Evolutionary conservation across 2,797 vertebrate species (phyloP), one percentile per base, ranked within the genome.

Genomic region (Ambastaia sidthimunki): DNA sequence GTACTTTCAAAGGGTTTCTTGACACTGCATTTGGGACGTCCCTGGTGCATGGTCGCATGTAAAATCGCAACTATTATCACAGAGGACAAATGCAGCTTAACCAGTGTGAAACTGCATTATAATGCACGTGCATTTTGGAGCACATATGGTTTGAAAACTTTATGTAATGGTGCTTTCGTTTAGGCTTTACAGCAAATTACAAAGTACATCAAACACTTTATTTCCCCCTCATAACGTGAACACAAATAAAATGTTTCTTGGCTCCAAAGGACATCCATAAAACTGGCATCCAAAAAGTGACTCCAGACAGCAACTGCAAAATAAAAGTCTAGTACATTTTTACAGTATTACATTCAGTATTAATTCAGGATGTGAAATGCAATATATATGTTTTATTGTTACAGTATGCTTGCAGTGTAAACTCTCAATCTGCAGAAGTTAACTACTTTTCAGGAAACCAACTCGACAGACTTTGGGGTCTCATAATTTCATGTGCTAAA

Each of bases 61-160:
- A 54, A 80, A 82, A 78, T 69, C 63, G 25, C 47, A 1, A 34
- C 60, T 80, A 84, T 84, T 84, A 80, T 85, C 34, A 54, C 73
- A 82, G 12, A 73, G 15, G 71, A 67, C 50, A 19, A 1, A 21
- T 63, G 66, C 55, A 59, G 16, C 52, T 59, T 21, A 78, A 66
- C 67, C 47, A 50, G 25, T n/a, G 70, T 12, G 19, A 48, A 59
- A 63, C 70, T 3, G 21, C 12, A 1, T 12, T 41, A 71, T 54
- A 37, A 57, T 60, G 18, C 50, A 67, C 54, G 28, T 73, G 34
- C 55, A 31, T 78, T 69, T 7, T 23, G 34, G 59, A 71, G 55
- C 31, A 65, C 62, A 34, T 62, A 63, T n/a, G 55, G 21, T 70
- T 78, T 70, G n/a, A 23, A 37, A 37, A 62, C 41, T 37, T 21